Evolutionary conservation across 2,113 vertebrate species (phyloP).

Genomic region (Perca schrenkii): DNA sequence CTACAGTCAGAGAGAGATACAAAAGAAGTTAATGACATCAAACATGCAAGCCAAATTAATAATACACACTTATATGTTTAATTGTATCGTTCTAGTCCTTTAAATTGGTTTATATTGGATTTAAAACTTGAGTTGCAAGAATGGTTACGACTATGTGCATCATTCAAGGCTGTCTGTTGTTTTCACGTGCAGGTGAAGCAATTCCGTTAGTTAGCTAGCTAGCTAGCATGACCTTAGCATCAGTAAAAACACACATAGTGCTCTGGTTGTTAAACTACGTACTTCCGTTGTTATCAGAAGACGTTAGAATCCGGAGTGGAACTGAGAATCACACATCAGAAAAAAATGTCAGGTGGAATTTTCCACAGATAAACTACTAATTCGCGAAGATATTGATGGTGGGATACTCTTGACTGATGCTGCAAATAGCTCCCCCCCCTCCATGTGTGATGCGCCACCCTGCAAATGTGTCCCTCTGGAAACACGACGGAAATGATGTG

Average conservation of each 20-base stretch:
- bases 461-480: constrained; percentile 57
- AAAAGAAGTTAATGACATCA: not conserved
- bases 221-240: constrained; percentile 81
- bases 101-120: not conserved
- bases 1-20: not conserved
- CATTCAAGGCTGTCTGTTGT: constrained; percentile 1
- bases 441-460: constrained; percentile 42
- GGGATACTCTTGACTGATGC: constrained; percentile 53
- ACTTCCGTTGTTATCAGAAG: constrained; percentile 36
- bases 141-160: not conserved
- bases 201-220: constrained; percentile 76
- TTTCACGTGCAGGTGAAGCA: constrained; percentile 56
- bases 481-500: not conserved
- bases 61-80: not conserved
- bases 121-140: not conserved
- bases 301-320: constrained; percentile 50
- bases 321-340: constrained; percentile 38
- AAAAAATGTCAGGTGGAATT: constrained; percentile 22
- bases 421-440: constrained; percentile 47
- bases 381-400: constrained; percentile 33
- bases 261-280: constrained; percentile 3
- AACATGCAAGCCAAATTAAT: not conserved
- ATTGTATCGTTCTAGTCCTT: not conserved
- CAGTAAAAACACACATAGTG: constrained; percentile 15
- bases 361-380: not conserved